These are phyloP conservation scores for Chaenogobius annularis DNA, from an alignment of 2,113 vertebrate species.

Conservation along the genomic window DNA sequence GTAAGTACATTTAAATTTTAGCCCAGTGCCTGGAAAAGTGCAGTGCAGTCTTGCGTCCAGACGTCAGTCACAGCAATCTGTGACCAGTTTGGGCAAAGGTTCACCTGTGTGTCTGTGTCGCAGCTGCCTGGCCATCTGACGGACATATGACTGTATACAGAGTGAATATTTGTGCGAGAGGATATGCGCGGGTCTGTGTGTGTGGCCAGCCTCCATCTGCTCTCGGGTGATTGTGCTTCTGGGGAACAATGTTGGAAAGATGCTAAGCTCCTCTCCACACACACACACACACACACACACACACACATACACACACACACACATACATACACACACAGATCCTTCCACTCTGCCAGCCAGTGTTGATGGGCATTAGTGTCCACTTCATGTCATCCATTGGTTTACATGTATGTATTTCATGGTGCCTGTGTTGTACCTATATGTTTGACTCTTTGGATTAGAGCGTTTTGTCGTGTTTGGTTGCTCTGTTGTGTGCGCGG, in stretches of 20 bases:
- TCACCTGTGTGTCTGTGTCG: slow-evolving; percentile 14
- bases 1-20: neutral
- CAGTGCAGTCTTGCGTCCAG: neutral
- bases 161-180: slow-evolving; percentile 64
- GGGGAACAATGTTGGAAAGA: slow-evolving; percentile 70
- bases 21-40: neutral
- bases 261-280: slow-evolving; percentile 64
- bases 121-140: slow-evolving; percentile 34
- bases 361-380: slow-evolving; percentile 54
- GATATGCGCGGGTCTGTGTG: neutral
- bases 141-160: slow-evolving; percentile 8
- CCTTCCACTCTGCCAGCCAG: slow-evolving; percentile 53
- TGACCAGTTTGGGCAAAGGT: slow-evolving; percentile 53
- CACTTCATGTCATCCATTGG: slow-evolving; percentile 37
- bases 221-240: slow-evolving; percentile 85
- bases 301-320: slow-evolving; percentile 15
- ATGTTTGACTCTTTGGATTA: slow-evolving; percentile 52
- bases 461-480: slow-evolving; percentile 51
- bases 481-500: slow-evolving; percentile 59
- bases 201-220: slow-evolving; percentile 87
- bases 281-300: slow-evolving; percentile 31
- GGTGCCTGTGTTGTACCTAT: slow-evolving; percentile 37
- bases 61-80: neutral
- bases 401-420: slow-evolving; percentile 28
- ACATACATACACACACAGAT: slow-evolving; percentile 27